These are phyloP conservation scores for Eupithecia exiguata DNA, from an alignment of 2,888 invertebrate species.

Conservation along the genomic window DNA sequence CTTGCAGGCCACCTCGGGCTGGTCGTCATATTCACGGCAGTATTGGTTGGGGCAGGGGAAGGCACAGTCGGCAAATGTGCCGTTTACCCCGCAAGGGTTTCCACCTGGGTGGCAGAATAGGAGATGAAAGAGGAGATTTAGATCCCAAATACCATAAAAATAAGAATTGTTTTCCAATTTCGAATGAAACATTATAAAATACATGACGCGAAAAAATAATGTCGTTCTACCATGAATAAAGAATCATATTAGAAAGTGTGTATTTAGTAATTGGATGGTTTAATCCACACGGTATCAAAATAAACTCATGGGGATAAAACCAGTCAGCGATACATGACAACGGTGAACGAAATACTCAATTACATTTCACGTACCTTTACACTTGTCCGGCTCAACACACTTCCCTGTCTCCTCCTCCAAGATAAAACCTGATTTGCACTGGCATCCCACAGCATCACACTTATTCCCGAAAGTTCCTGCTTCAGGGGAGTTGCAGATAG, in stretches of 20 bases:
- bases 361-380: slow-evolving; percentile 34
- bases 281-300: too few species aligned
- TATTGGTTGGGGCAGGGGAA: slow-evolving; percentile 53
- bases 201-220: too few species aligned
- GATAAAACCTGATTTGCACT: slow-evolving; percentile 49
- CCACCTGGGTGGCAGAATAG: slow-evolving; percentile 44
- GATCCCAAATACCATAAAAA: too few species aligned
- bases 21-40: slow-evolving; percentile 54
- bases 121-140: too few species aligned
- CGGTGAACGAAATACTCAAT: not conserved
- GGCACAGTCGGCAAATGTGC: slow-evolving; percentile 51
- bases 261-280: too few species aligned
- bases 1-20: slow-evolving; percentile 46
- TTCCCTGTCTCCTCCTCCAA: slow-evolving; percentile 41
- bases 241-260: too few species aligned
- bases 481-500: slow-evolving; percentile 51
- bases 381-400: slow-evolving; percentile 51
- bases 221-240: too few species aligned
- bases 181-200: too few species aligned
- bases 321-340: too few species aligned
- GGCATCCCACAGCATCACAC: slow-evolving; percentile 47
- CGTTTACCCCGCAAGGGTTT: slow-evolving; percentile 55
- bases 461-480: slow-evolving; percentile 35
- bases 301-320: too few species aligned
- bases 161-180: too few species aligned